Conservation (phyloP, 2,888 invertebrate species). For the Incurvaria masculella region DNA sequence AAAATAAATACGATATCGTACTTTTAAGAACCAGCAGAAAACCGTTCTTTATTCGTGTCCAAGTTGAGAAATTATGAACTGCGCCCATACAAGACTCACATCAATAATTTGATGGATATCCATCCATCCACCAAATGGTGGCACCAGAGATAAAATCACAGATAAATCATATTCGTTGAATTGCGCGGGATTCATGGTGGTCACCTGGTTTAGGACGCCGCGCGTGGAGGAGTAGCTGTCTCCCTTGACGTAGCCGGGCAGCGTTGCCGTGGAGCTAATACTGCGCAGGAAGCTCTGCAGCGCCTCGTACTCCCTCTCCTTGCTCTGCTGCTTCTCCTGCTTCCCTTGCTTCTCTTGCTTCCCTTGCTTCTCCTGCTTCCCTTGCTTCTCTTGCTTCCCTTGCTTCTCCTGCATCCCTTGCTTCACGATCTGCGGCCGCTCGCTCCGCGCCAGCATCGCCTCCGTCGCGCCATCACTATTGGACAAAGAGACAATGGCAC, state of each 20-base stretch:
- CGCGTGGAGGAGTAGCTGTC: slow-evolving; percentile 44
- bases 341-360: slow-evolving; percentile 28
- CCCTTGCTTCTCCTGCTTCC: slow-evolving; percentile 24
- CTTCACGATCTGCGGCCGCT: slow-evolving; percentile 26
- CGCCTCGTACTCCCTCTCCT: slow-evolving; percentile 46
- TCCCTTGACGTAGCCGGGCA: slow-evolving; percentile 49
- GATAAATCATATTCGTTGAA: too few relatives aligned
- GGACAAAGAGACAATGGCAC: background rate
- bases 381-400: slow-evolving; percentile 34
- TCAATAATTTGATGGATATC: too few relatives aligned
- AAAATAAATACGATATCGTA: too few relatives aligned
- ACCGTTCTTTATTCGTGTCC: too few relatives aligned
- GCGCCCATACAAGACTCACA: too few relatives aligned
- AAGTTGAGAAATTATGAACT: too few relatives aligned
- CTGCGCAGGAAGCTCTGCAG: slow-evolving; percentile 48
- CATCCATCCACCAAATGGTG: too few relatives aligned
- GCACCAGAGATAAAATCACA: too few relatives aligned
- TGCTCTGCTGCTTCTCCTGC: slow-evolving; percentile 28
- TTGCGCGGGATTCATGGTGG: background rate
- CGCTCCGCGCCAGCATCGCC: slow-evolving; percentile 32
- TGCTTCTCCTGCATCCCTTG: slow-evolving; percentile 3
- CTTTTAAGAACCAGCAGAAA: too few relatives aligned
- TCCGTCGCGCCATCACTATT: slow-evolving; percentile 49
- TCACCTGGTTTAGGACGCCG: slow-evolving; percentile 50
- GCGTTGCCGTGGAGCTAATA: slow-evolving; percentile 49